Conservation (phyloP, 1,140 invertebrate species). For the Eueides isabella region DNA sequence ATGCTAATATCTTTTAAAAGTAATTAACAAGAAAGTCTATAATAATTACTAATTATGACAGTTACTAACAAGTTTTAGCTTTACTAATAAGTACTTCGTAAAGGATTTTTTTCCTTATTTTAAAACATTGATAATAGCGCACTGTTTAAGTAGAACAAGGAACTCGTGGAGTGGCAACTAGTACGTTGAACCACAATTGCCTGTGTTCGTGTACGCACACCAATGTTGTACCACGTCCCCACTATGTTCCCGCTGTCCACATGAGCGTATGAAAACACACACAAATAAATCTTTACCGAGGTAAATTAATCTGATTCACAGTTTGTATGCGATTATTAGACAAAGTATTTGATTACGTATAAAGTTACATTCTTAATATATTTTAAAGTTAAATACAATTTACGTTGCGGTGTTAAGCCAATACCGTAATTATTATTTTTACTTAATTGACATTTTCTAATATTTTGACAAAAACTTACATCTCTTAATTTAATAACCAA, state of each 20-base stretch:
- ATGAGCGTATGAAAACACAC: slow-evolving; percentile 40
- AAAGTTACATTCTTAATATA: neutral
- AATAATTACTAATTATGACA: too few relatives aligned
- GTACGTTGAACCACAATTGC: slow-evolving; percentile 73
- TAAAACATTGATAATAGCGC: slow-evolving; percentile 77
- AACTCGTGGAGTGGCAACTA: slow-evolving; percentile 77
- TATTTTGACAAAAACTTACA: too few relatives aligned
- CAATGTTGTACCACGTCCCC: slow-evolving; percentile 20
- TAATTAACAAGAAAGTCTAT: too few relatives aligned
- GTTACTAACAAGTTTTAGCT: too few relatives aligned
- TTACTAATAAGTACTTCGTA: neutral
- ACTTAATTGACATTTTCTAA: too few relatives aligned
- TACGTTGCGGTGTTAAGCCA: too few relatives aligned
- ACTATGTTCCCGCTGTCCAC: slow-evolving; percentile 24
- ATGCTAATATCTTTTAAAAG: too few relatives aligned
- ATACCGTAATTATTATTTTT: too few relatives aligned
- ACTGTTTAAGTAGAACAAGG: slow-evolving; percentile 80
- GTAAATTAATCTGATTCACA: slow-evolving; percentile 75
- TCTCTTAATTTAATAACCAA: neutral
- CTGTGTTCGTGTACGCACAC: slow-evolving; percentile 51
- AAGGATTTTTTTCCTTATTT: slow-evolving; percentile 46
- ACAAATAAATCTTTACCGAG: slow-evolving; percentile 46
- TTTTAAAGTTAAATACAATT: neutral
- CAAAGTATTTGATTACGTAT: slow-evolving; percentile 26
- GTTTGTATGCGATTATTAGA: slow-evolving; percentile 34